A percentile compares a stretch with the other conserved stretches of the same genome.
phyloP scores from a whole-genome alignment of 2,113 vertebrate species.

The Oostethus manadensis region DNA sequence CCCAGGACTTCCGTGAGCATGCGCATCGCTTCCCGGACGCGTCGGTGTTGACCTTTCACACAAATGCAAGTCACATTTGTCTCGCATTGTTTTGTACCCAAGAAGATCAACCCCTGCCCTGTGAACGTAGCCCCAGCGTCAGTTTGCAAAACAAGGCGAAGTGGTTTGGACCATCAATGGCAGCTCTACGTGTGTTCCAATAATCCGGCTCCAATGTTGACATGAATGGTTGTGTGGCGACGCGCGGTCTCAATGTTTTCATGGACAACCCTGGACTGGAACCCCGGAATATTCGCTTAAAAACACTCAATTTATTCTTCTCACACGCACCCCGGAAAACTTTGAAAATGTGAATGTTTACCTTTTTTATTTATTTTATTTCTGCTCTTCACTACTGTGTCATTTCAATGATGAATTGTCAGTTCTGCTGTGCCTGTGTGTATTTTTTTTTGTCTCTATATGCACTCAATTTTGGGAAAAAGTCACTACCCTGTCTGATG shows the following conservation, averaged over 20 bases:
- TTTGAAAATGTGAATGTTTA: conserved; percentile 50
- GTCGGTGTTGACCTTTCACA: no score
- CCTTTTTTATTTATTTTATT: conserved; percentile 6
- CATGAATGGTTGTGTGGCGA: conserved; percentile 44
- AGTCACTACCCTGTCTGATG: conserved; percentile 55
- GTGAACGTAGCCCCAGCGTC: background rate
- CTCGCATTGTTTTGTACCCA: no score
- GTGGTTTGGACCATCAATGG: conserved; percentile 43
- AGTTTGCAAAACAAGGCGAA: conserved; percentile 9
- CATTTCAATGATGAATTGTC: conserved; percentile 65
- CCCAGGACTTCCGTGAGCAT: no score
- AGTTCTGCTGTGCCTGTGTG: conserved; percentile 67
- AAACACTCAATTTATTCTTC: background rate
- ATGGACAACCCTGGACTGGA: conserved; percentile 16
- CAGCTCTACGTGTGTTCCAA: conserved; percentile 62
- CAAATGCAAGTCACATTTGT: no score
- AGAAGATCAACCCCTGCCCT: no score
- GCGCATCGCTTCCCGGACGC: no score
- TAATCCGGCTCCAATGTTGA: conserved; percentile 29
- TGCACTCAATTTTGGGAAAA: conserved; percentile 56
- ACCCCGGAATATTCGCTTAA: conserved; percentile 10
- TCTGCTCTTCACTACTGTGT: conserved; percentile 46
- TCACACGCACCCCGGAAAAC: conserved; percentile 15
- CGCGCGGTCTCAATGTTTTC: conserved; percentile 9
- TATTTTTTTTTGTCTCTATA: conserved; percentile 62